Percentiles rank a stretch among this genome's conserved stretches.
Conservation (phyloP, 1,140 invertebrate species). For the Subanguina moxae region DNA sequence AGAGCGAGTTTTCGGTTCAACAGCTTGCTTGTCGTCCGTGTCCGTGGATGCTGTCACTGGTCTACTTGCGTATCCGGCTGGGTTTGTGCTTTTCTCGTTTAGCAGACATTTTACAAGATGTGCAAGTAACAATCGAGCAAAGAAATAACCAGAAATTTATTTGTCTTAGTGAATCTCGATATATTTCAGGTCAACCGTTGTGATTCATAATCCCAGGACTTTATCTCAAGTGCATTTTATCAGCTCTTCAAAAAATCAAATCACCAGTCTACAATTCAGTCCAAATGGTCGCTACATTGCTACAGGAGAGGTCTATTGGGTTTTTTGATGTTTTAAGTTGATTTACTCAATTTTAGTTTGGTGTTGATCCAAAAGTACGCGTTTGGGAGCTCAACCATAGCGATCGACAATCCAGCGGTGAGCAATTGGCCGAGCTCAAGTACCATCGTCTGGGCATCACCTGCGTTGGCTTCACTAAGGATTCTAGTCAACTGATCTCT, state of each 20-base stretch:
- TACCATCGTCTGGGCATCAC: conserved; percentile 44
- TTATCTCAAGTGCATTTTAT: conserved; percentile 46
- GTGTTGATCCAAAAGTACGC: conserved; percentile 45
- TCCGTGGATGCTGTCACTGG: conserved; percentile 46
- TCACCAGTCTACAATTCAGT: conserved; percentile 45
- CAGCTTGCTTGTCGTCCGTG: conserved; percentile 45
- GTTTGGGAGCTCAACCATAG: conserved; percentile 44
- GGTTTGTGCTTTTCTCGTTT: conserved; percentile 14
- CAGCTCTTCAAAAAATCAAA: conserved; percentile 37
- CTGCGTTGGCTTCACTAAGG: conserved; percentile 45
- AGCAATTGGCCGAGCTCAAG: conserved; percentile 44
- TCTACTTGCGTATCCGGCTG: conserved; percentile 52
- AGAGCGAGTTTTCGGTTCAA: conserved; percentile 47
- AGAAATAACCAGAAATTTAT: too few species aligned
- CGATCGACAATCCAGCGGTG: conserved; percentile 23
- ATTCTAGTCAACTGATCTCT: conserved; percentile 45
- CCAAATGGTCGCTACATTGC: conserved; percentile 41
- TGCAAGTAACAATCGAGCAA: too few species aligned
- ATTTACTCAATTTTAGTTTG: conserved; percentile 25
- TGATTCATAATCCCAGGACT: conserved; percentile 40
- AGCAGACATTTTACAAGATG: background rate
- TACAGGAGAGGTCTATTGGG: conserved; percentile 41
- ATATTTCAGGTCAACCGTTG: conserved; percentile 46
- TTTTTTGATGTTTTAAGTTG: conserved; percentile 11
- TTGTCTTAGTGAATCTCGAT: too few species aligned